A percentile compares a stretch with the other conserved stretches of the same genome.
Evolutionary conservation across 2,113 vertebrate species (phyloP).

Genomic region (Urocynchramus pylzowi): DNA sequence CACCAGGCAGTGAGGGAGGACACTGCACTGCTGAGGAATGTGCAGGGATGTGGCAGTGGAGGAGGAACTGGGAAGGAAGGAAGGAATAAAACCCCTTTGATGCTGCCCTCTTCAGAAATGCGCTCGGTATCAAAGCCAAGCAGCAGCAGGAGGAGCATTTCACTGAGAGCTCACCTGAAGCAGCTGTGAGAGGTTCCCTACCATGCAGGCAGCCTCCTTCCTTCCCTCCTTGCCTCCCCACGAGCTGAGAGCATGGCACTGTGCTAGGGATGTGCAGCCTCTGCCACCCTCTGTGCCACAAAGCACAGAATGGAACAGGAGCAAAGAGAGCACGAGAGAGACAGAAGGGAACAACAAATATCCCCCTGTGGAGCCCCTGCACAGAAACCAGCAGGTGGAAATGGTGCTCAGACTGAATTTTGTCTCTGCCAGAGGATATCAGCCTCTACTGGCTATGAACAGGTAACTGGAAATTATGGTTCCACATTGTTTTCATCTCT

Average conservation of each 20-base stretch:
- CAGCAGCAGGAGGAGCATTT: not conserved
- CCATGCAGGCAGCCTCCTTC: not conserved
- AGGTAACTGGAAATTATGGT: not conserved
- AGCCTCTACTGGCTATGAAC: not conserved
- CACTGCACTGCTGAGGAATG: not conserved
- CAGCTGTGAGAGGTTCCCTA: not conserved
- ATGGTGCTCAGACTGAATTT: not conserved
- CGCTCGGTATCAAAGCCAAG: rapidly evolving
- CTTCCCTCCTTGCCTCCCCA: not conserved
- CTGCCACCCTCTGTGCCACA: not conserved
- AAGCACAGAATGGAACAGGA: not conserved
- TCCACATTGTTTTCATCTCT: not conserved
- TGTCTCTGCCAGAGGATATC: not conserved
- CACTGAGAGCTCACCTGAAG: not conserved
- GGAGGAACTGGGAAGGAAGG: not conserved
- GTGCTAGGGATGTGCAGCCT: not conserved
- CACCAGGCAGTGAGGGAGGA: not conserved
- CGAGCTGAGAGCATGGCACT: rapidly evolving
- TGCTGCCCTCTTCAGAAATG: rapidly evolving
- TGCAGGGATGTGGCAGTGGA: not conserved
- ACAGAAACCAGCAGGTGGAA: not conserved
- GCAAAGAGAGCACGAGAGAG: not conserved
- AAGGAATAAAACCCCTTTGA: not conserved
- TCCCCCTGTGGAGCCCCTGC: not conserved
- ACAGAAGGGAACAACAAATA: rapidly evolving